These are phyloP conservation scores for Heliornis fulica DNA, from an alignment of 2,113 vertebrate species.

Conservation along the genomic window DNA sequence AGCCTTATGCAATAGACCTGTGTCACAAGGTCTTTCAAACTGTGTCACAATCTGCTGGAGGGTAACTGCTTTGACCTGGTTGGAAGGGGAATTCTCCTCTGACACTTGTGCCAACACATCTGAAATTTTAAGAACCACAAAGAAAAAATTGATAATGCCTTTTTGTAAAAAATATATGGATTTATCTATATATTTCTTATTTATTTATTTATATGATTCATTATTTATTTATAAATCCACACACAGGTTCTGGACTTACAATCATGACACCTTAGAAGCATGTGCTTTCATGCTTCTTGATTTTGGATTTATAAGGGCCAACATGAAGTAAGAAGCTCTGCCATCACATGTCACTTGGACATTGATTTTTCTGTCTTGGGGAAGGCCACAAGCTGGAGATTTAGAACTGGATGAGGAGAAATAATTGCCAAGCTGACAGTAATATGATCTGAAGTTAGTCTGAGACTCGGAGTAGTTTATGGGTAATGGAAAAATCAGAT, in stretches of 20 bases:
- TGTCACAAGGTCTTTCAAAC: neutral
- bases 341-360: neutral
- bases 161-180: neutral
- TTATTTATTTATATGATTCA: too few relatives aligned
- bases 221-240: neutral
- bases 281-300: neutral
- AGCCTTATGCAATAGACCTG: neutral
- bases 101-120: neutral
- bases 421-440: neutral
- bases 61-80: neutral
- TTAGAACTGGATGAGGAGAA: neutral
- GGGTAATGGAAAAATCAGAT: constrained; percentile 26
- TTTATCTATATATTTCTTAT: too few relatives aligned
- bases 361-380: neutral
- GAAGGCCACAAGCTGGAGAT: neutral
- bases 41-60: neutral
- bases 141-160: neutral
- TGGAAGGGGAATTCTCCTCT: neutral
- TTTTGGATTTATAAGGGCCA: neutral
- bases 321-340: neutral
- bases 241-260: neutral
- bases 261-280: neutral
- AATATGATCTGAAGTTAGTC: neutral
- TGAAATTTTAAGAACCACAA: neutral
- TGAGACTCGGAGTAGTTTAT: neutral